Conservation (phyloP, 2,797 vertebrate genomes). For the Bradypus variegatus region DNA sequence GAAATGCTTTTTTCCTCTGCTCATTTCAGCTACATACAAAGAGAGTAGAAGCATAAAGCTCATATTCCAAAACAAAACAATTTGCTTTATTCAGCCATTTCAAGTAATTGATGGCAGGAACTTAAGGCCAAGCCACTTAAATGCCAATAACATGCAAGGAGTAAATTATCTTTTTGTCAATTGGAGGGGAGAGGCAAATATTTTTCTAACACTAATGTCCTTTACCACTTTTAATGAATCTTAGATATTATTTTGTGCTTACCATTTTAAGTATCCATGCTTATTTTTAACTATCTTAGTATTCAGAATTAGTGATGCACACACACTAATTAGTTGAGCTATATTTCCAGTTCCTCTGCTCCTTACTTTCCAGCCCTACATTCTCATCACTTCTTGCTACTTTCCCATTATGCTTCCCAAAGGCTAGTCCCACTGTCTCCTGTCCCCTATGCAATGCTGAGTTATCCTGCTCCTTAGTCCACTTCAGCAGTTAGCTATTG, state of each 20-base stretch:
- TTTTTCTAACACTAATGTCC: not conserved
- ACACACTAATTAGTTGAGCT: not conserved
- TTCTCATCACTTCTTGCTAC: not conserved
- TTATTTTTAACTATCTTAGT: not conserved
- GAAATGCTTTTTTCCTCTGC: slow-evolving; percentile 60
- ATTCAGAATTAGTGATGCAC: not conserved
- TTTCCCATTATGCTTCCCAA: not conserved
- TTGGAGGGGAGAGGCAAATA: not conserved
- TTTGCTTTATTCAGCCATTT: slow-evolving; percentile 56
- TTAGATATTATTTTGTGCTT: not conserved
- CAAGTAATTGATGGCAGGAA: slow-evolving; percentile 39
- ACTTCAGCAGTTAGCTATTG: not conserved
- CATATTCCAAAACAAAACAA: slow-evolving; percentile 54
- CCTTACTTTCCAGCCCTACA: not conserved
- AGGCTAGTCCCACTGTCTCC: not conserved
- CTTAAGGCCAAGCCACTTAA: slow-evolving; percentile 48
- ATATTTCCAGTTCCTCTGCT: not conserved
- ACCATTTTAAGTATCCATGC: not conserved
- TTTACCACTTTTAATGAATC: not conserved
- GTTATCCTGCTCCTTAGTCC: not conserved
- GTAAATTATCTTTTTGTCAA: not conserved
- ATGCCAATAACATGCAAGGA: slow-evolving; percentile 39
- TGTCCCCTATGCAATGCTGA: not conserved
- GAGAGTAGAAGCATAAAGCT: slow-evolving; percentile 45
- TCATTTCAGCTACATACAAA: slow-evolving; percentile 60